Percentiles rank a stretch among this genome's conserved stretches.
These are phyloP conservation scores for Rhynchotus rufescens DNA, from an alignment of 2,797 vertebrate genomes.

Conservation along the genomic window DNA sequence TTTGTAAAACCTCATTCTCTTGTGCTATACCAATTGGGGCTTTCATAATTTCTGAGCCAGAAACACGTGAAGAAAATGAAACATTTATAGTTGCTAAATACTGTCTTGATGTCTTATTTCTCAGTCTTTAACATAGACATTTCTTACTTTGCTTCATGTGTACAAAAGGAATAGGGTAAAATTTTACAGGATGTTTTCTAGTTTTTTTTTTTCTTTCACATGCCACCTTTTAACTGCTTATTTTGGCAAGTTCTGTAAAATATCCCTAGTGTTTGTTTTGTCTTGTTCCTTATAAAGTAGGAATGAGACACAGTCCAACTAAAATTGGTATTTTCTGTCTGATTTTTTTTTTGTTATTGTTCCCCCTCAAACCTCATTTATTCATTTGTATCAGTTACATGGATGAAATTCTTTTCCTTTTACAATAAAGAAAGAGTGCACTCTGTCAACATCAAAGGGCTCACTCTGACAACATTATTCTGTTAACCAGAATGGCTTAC, in stretches of 20 bases:
- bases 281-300: not conserved
- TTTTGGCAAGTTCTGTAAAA: not conserved
- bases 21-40: not conserved
- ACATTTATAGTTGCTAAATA: not conserved
- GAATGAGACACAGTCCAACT: not conserved
- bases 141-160: not conserved
- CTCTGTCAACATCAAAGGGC: too few relatives aligned
- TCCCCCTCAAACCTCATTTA: not conserved
- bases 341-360: not conserved
- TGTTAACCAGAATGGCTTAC: not conserved
- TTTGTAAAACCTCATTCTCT: not conserved
- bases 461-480: not conserved
- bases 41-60: not conserved
- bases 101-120: not conserved
- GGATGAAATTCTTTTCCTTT: not conserved
- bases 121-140: accelerated
- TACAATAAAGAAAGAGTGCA: not conserved
- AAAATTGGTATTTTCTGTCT: not conserved
- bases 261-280: not conserved
- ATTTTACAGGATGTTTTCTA: not conserved
- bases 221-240: not conserved
- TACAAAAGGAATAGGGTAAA: not conserved
- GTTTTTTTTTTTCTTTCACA: not conserved
- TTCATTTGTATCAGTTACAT: not conserved
- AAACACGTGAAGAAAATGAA: not conserved